Base-by-base conservation (phyloP, 2,797 vertebrate species). In the Gymnoscopelus braueri region DNA sequence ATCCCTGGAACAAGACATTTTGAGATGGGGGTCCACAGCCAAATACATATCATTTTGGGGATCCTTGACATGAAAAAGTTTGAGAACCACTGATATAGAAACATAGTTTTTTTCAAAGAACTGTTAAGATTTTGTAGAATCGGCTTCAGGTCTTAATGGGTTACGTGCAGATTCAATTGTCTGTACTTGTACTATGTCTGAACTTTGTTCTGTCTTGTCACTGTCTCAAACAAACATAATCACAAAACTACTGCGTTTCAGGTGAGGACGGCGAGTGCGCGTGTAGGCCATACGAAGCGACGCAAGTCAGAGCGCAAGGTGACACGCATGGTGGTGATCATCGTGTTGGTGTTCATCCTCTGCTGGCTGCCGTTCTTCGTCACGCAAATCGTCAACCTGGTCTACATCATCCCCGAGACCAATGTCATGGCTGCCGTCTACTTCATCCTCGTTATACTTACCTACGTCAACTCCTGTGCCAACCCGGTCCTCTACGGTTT, bases 291-390 rank as follows among this genome's bases (percentile, higher is more conserved):
- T 62, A 94, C 94, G 0, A 94, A 87, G 62, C 92, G 95, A 0
- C 91, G 96, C 14, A 90, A 87, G 23, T 97, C 96, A 0, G 97
- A 99, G 87, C 91, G 95, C 1, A 98, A 96, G 81, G 97, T 96
- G 70, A 99, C 98, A 0, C 93, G 95, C 63, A 98, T 99, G 98
- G 98, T 99, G 88, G 95, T 98, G 85, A 91, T 98, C 85, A 96
- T 99, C 1, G 96, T 99, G 75, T 73, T 95, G 15, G 96, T 98
- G 51, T 99, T 99, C 2, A 93, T 95, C 0, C 84, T 97, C 56
- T 99, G 97, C 78, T 99, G 97, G 97, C 90, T 98, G 69, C 98
- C 98, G 0, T 99, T 99, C 88, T 99, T 95, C 86, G 87, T 89
- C 0, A 79, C 94, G 84, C 98, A 99, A 92, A 94, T 97, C 0